Base-by-base conservation (phyloP, 2,888 invertebrate species). In the Notocelia uddmanniana region DNA sequence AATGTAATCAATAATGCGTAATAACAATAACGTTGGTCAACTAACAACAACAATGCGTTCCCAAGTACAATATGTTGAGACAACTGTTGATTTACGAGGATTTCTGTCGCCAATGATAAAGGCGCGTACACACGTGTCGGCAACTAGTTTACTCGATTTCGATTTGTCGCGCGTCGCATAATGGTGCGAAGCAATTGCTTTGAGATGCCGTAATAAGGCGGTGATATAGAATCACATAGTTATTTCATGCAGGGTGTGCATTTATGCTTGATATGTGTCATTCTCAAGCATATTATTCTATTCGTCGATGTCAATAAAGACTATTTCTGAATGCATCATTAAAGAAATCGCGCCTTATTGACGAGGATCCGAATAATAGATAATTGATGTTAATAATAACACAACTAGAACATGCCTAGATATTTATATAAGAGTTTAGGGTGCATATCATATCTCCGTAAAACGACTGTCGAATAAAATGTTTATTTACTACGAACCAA, bases 121-220 rank as follows among this genome's bases (percentile, higher is more conserved):
- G 85, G 80, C 74, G 73, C 75, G 79, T 81, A 76, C 77, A 83
- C 81, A 86, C 83, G 82, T 73, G 66, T 79, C 78, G 73, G 76
- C 74, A 81, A 82, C 88, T 85, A 86, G 45, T 45, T 84, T 79
- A 73, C 77, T 77, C 81, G 82, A 88, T 89, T 87, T 77, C 81
- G 82, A 88, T 89, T 87, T 83, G 86, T 76, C 81, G 80, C 85
- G 86, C 81, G 85, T 86, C 81, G 60, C 59, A 45, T 58, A 34
- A 75, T 13, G 63, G 76, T 75, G 75, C 71, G 76, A 76, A 78
- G 75, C 50, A 23, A 41, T 67, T 58, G 26, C 19, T 66, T 55
- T 60, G 73, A 72, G 6, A 21, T 55, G 13, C 74, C 80, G 69
- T 19, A 48, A 45, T 68, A 48, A 9, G 19, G 45, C 13, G 45